Evolutionary conservation across 2,797 vertebrate genomes (phyloP).

Genomic region (Ciconia nigra): DNA sequence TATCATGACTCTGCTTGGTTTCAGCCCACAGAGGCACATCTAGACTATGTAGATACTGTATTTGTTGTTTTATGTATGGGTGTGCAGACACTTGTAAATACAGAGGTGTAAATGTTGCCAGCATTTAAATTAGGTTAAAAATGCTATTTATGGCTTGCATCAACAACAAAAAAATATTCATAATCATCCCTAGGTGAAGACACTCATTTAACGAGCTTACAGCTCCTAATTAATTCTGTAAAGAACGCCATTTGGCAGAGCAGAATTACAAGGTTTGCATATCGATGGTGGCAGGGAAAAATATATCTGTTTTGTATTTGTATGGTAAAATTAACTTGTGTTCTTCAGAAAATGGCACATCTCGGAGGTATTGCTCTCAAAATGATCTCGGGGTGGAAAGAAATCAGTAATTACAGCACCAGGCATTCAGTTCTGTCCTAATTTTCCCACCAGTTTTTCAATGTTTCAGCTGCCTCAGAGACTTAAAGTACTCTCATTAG

Average conservation of each 20-base stretch:
- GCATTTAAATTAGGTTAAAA: conserved; percentile 64
- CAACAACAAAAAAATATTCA: conserved; percentile 22
- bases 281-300: conserved; percentile 69
- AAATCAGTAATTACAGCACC: conserved; percentile 76
- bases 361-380: conserved; percentile 75
- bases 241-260: conserved; percentile 64
- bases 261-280: conserved; percentile 70
- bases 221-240: conserved; percentile 75
- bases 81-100: conserved; percentile 41
- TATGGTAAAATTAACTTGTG: conserved; percentile 64
- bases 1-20: background rate
- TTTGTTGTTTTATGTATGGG: conserved; percentile 39
- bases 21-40: background rate
- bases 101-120: conserved; percentile 36
- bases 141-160: conserved; percentile 53
- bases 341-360: conserved; percentile 71
- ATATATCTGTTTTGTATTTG: conserved; percentile 64
- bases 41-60: background rate
- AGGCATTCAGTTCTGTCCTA: conserved; percentile 77
- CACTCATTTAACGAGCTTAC: conserved; percentile 67
- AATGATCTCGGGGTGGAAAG: conserved; percentile 74
- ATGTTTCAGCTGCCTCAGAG: conserved; percentile 78
- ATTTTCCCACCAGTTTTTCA: conserved; percentile 80
- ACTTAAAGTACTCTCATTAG: conserved; percentile 80
- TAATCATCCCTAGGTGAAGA: conserved; percentile 69